These are phyloP conservation scores for Psittacula derbiana DNA, from an alignment of 2,797 vertebrate species.

Conservation along the genomic window DNA sequence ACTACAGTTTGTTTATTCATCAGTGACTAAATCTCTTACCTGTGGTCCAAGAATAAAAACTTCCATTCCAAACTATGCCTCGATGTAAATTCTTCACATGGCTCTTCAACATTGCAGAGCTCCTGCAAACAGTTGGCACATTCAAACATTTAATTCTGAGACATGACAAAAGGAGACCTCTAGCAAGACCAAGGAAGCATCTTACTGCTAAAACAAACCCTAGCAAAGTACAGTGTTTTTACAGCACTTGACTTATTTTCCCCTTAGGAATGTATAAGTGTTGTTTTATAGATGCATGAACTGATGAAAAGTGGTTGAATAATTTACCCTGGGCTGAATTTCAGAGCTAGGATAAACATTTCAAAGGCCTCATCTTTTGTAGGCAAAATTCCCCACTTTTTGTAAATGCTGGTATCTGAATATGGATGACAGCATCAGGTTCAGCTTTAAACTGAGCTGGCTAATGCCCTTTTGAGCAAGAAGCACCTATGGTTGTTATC, in stretches of 20 bases:
- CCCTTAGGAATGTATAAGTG: not conserved
- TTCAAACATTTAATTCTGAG: not conserved
- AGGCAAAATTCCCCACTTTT: not conserved
- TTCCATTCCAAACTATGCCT: slow-evolving; percentile 89
- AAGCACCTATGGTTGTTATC: fast-evolving
- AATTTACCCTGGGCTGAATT: not conserved
- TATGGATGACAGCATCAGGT: not conserved
- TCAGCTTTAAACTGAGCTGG: not conserved
- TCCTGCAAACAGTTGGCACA: slow-evolving; percentile 77
- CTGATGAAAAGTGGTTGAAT: not conserved
- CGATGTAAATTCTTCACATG: slow-evolving; percentile 83
- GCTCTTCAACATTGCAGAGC: slow-evolving; percentile 81
- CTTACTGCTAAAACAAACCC: not conserved
- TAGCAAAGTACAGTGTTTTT: not conserved
- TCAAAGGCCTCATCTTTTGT: not conserved
- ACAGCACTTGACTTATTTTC: not conserved
- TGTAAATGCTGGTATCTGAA: not conserved
- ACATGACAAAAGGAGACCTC: not conserved
- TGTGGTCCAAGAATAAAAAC: slow-evolving; percentile 83
- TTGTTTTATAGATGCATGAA: not conserved
- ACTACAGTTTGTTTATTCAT: not conserved
- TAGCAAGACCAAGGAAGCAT: not conserved
- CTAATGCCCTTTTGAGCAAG: not conserved
- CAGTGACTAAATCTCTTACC: slow-evolving; percentile 74
- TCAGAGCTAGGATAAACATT: not conserved